phyloP scores from a whole-genome alignment of 2,797 vertebrate species.

The Rhinatrema bivittatum region DNA sequence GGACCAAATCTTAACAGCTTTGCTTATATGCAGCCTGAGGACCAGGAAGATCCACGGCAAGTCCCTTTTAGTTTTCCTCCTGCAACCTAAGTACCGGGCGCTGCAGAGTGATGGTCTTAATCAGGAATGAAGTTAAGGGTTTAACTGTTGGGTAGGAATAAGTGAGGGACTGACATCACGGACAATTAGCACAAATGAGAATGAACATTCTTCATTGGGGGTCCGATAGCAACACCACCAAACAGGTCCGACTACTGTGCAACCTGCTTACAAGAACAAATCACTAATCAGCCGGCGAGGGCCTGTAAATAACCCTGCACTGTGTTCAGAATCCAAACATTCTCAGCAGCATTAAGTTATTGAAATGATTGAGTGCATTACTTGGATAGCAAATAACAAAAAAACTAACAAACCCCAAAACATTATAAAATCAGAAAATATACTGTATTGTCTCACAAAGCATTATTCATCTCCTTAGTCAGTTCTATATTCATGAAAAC shows the following conservation, averaged over 20 bases:
- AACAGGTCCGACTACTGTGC: conserved; percentile 42
- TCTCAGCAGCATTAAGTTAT: conserved; percentile 33
- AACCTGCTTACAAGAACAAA: conserved; percentile 47
- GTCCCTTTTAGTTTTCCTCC: too few species aligned
- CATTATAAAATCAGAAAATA: conserved; percentile 41
- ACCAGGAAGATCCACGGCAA: too few species aligned
- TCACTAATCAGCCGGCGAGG: conserved; percentile 48
- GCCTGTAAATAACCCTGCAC: conserved; percentile 17
- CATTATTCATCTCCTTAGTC: conserved; percentile 1
- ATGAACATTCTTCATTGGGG: conserved; percentile 52
- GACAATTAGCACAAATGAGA: conserved; percentile 49
- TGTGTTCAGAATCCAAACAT: conserved; percentile 36
- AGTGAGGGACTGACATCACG: conserved; percentile 29
- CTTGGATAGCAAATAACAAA: conserved; percentile 30
- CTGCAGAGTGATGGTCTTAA: too few species aligned
- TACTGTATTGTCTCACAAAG: neutral
- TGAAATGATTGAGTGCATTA: conserved; percentile 39
- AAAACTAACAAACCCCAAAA: too few species aligned
- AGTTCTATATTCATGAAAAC: too few species aligned
- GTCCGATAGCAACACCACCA: conserved; percentile 35
- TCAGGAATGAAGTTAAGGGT: too few species aligned
- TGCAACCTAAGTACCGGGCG: too few species aligned
- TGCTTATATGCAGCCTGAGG: too few species aligned
- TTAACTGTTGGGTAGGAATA: too few species aligned
- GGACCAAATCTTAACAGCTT: too few species aligned